Conservation (phyloP, 92 coral and sea anemone genomes). For the Heteractis magnifica region DNA sequence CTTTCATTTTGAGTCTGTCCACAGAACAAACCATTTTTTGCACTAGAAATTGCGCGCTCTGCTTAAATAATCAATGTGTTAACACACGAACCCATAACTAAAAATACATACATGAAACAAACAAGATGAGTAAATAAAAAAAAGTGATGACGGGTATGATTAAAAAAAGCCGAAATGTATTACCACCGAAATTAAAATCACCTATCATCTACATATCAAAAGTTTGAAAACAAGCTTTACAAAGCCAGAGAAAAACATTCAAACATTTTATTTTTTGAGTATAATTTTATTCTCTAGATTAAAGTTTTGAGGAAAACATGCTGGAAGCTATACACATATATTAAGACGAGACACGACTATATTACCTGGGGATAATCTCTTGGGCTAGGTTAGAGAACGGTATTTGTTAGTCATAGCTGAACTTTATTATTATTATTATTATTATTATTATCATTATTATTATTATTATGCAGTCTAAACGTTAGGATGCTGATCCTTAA, state of each 20-base stretch:
- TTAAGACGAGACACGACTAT: background rate
- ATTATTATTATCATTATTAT: too few relatives aligned
- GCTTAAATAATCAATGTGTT: background rate
- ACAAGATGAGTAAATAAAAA: background rate
- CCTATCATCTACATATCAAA: background rate
- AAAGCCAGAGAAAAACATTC: background rate
- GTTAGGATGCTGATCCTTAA: too few relatives aligned
- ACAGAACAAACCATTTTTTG: too few relatives aligned
- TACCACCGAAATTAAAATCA: background rate
- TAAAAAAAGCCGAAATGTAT: constrained; percentile 4
- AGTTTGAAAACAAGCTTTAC: background rate
- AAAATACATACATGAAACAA: background rate
- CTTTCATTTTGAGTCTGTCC: too few relatives aligned
- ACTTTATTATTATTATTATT: too few relatives aligned
- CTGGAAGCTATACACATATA: background rate
- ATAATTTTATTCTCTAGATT: background rate
- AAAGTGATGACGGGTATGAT: background rate
- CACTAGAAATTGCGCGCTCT: too few relatives aligned
- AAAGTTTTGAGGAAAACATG: background rate
- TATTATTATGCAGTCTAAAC: too few relatives aligned
- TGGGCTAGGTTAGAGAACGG: background rate
- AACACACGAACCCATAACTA: background rate
- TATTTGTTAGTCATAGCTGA: background rate
- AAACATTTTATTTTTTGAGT: background rate
- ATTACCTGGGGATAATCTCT: background rate